Conservation (phyloP, 2,888 invertebrate genomes). For the Meiosimyza decipiens region DNA sequence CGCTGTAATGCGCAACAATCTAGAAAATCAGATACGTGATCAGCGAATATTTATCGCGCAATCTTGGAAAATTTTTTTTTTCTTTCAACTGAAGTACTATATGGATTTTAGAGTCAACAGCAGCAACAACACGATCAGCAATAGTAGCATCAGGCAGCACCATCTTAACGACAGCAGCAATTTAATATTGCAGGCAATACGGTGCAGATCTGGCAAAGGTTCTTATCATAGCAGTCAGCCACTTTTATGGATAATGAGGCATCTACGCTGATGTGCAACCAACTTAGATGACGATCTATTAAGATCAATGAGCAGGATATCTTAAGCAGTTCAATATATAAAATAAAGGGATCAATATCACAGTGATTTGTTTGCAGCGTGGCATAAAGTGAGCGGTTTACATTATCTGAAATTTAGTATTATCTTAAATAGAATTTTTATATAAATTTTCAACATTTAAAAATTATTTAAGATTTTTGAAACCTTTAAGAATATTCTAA, state of each 20-base stretch:
- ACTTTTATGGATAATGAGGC: slow-evolving; percentile 33
- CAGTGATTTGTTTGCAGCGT: too few species aligned
- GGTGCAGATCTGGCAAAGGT: not conserved
- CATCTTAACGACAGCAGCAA: not conserved
- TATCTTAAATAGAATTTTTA: too few species aligned
- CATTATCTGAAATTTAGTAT: too few species aligned
- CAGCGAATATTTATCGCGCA: slow-evolving; percentile 49
- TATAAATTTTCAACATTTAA: too few species aligned
- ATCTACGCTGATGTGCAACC: slow-evolving; percentile 8
- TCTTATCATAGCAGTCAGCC: slow-evolving; percentile 26
- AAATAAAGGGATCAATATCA: too few species aligned
- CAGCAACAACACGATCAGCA: slow-evolving; percentile 12
- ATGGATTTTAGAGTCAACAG: slow-evolving; percentile 3
- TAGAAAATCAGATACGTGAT: slow-evolving; percentile 48
- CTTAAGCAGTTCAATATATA: too few species aligned
- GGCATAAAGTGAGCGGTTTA: too few species aligned
- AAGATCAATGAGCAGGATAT: slow-evolving; percentile 18
- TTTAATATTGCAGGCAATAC: not conserved
- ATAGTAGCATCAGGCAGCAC: not conserved
- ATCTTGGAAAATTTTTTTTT: slow-evolving; percentile 8
- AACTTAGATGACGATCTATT: slow-evolving; percentile 29
- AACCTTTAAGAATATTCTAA: too few species aligned
- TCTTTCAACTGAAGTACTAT: not conserved
- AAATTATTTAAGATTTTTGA: too few species aligned
- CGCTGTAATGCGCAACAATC: slow-evolving; percentile 23